Conservation (phyloP, 2,888 invertebrate species). For the Leptopterna dolabrata region DNA sequence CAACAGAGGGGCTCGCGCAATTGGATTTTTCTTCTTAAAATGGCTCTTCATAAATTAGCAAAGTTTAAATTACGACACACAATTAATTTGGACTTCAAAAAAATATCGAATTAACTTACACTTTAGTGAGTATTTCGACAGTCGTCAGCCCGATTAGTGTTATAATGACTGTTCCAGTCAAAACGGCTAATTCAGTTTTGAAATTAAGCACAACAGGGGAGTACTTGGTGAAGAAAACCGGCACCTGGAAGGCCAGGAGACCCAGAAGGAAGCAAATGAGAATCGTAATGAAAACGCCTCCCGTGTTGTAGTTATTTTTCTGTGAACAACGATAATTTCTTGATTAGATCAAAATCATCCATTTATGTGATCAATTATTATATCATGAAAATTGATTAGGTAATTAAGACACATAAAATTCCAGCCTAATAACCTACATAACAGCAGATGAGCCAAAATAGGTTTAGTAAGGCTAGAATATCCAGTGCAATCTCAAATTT, state of each 20-base stretch:
- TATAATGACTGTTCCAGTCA: slow-evolving; percentile 17
- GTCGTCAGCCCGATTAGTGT: slow-evolving; percentile 7
- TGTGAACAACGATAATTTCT: neutral
- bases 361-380: neutral
- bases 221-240: neutral
- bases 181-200: slow-evolving; percentile 16
- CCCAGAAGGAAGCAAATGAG: slow-evolving; percentile 36
- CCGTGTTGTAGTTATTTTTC: slow-evolving; percentile 51
- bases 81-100: no score
- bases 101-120: neutral
- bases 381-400: neutral
- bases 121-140: slow-evolving; percentile 38
- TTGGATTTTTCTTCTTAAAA: no score
- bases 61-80: no score
- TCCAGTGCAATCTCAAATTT: no score
- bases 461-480: no score
- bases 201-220: neutral
- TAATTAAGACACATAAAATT: neutral
- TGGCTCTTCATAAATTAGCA: no score
- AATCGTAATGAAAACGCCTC: slow-evolving; percentile 40
- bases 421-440: neutral
- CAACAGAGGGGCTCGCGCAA: no score
- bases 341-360: neutral
- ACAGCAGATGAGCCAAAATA: no score
- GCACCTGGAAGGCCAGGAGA: slow-evolving; percentile 30